Conservation (phyloP, 2,888 invertebrate species). For the Agrotis ipsilon region DNA sequence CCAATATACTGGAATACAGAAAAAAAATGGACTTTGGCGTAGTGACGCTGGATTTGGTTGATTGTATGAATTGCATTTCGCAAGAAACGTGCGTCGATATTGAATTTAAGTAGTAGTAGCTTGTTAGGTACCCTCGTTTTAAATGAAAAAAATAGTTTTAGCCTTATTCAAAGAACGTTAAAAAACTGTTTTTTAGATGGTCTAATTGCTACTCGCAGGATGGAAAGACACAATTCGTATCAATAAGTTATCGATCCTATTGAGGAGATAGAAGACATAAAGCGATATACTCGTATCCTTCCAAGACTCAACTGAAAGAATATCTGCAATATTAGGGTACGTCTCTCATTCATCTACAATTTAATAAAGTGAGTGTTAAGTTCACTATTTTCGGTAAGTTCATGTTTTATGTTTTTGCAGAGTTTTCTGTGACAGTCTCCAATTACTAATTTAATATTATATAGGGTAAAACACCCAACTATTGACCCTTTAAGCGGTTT, state of each 20-base stretch:
- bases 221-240: neutral
- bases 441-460: no score
- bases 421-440: no score
- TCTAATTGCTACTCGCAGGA: neutral
- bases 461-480: no score
- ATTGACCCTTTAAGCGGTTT: no score
- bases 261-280: no score
- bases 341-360: neutral
- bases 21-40: constrained; percentile 28
- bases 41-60: neutral
- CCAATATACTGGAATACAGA: constrained; percentile 40
- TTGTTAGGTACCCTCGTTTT: no score
- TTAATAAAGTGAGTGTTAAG: neutral
- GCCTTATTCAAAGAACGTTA: no score
- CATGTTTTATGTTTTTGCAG: no score
- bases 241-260: neutral
- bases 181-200: no score
- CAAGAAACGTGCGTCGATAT: constrained; percentile 6
- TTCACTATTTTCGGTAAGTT: neutral
- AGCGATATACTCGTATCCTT: neutral
- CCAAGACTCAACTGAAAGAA: neutral
- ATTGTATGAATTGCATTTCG: neutral
- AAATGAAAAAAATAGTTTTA: no score
- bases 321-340: neutral
- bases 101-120: no score